Percentiles rank a stretch among this genome's conserved stretches.
phyloP scores from a whole-genome alignment of 2,888 invertebrate species.

The Anaspis maculata region DNA sequence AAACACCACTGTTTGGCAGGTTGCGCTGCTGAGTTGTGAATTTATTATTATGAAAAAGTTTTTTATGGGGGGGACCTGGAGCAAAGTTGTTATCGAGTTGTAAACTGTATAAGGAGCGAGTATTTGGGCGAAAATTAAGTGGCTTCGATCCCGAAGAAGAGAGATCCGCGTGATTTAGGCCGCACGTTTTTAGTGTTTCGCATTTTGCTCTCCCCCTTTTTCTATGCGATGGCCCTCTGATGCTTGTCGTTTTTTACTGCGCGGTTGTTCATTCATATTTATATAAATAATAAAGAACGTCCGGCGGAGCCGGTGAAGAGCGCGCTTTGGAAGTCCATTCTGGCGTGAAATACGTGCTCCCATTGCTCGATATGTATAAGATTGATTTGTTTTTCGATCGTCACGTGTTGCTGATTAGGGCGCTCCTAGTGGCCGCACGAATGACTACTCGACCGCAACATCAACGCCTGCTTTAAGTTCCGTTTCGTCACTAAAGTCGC shows the following conservation, averaged over 20 bases:
- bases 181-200: constrained; percentile 5
- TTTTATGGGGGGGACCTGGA: constrained; percentile 4
- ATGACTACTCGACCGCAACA: constrained; percentile 19
- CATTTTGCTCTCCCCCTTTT: too few relatives aligned
- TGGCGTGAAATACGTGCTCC: constrained; percentile 23
- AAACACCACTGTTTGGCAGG: constrained; percentile 2
- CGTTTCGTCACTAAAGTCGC: too few relatives aligned
- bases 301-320: too few relatives aligned
- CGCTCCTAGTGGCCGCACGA: constrained; percentile 7
- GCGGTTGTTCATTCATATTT: too few relatives aligned
- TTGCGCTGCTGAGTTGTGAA: constrained; percentile 2
- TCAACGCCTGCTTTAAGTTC: constrained; percentile 21
- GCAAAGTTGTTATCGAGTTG: constrained; percentile 10
- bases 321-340: not conserved
- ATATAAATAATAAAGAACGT: too few relatives aligned
- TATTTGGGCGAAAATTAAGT: constrained; percentile 10
- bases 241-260: too few relatives aligned
- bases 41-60: constrained; percentile 10
- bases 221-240: too few relatives aligned
- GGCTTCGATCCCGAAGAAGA: constrained; percentile 7
- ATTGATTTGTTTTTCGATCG: constrained; percentile 23
- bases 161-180: constrained; percentile 7
- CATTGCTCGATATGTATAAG: constrained; percentile 21
- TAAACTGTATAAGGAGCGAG: constrained; percentile 7
- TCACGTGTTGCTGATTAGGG: constrained; percentile 24